Evolutionary conservation across 1,140 invertebrate genomes (phyloP).

Genomic region (Macrotrachela quadricornifera): DNA sequence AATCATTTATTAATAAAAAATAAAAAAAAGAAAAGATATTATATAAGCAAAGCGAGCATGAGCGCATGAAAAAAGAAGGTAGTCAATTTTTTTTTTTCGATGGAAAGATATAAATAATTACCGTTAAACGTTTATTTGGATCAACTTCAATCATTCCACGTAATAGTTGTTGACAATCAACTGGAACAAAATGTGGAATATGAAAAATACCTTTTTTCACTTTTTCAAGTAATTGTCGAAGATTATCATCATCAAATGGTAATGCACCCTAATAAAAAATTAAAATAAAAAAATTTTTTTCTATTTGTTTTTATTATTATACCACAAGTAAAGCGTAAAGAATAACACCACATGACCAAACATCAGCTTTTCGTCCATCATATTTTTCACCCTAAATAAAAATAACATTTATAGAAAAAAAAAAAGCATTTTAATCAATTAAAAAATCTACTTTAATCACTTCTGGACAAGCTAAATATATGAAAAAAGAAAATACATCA

Average conservation of each 20-base stretch:
- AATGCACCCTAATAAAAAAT: constrained; percentile 47
- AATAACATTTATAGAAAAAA: not conserved
- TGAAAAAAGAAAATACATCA: too few species aligned
- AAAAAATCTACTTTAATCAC: constrained; percentile 72
- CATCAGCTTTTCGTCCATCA: constrained; percentile 87
- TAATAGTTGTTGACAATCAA: constrained; percentile 89
- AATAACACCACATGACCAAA: constrained; percentile 97
- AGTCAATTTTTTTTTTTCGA: not conserved
- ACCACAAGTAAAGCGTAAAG: constrained; percentile 79
- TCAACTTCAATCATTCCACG: constrained; percentile 98
- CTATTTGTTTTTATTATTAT: too few species aligned
- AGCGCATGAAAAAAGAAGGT: not conserved
- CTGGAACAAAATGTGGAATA: constrained; percentile 96
- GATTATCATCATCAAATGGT: constrained; percentile 97
- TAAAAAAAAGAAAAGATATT: too few species aligned
- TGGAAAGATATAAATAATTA: constrained; percentile 34
- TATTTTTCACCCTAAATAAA: constrained; percentile 83
- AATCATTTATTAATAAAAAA: not conserved
- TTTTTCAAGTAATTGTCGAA: constrained; percentile 90
- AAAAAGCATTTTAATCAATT: not conserved
- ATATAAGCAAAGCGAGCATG: not conserved
- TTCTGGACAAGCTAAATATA: constrained; percentile 65
- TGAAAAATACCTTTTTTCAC: constrained; percentile 97
- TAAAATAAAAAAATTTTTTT: too few species aligned
- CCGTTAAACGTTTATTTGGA: constrained; percentile 81